Base-by-base conservation (phyloP, 2,113 vertebrate species). In the Rousettus leschenaultii region DNA sequence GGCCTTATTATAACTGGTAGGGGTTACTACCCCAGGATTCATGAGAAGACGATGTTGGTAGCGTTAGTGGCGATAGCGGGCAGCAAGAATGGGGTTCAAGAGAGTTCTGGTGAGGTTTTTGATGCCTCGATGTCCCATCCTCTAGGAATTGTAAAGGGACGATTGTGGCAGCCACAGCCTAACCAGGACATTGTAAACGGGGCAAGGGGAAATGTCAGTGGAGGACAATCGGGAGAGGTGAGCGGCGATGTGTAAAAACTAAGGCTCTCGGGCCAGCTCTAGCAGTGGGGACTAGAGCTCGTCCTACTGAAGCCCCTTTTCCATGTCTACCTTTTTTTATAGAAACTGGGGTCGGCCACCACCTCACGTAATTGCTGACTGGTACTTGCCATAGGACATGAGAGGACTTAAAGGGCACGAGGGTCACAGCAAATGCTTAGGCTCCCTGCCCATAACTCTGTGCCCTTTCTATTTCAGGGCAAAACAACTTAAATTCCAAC, bases 161-260 rank as follows among this genome's bases (percentile, higher is more conserved):
- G 30, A 9, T 15, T 82, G 7, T 24, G 55, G 21, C 11, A 38
- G 10, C 24, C 2, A 19, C 2, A 78, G 9, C 12, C n/a, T 53
- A 35, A 40, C 33, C 35, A 68, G 13, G 5, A 24, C 22, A 15
- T 48, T 26, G 4, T 5, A 26, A 24, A 26, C 3, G 35, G 1
- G 13, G 10, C 2, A n/a, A 18, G 1, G 3, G 19, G 84, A 70
- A 73, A 24, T 22, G 21, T 21, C 21, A 15, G 43, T 10, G 5
- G 19, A 7, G 4, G n/a, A 3, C 3, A 1, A 2, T 1, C 70
- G 10, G 55, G 7, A 28, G 16, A 85, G 12, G 22, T 51, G 57
- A 5, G 6, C 9, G 7, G 9, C 3, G 12, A 48, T 12, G 0
- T 19, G 0, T 12, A 14, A 22, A 12, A 26, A 0, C 33, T 26